These are phyloP conservation scores for Scotopteryx bipunctaria DNA, from an alignment of 2,888 invertebrate genomes.

Conservation along the genomic window DNA sequence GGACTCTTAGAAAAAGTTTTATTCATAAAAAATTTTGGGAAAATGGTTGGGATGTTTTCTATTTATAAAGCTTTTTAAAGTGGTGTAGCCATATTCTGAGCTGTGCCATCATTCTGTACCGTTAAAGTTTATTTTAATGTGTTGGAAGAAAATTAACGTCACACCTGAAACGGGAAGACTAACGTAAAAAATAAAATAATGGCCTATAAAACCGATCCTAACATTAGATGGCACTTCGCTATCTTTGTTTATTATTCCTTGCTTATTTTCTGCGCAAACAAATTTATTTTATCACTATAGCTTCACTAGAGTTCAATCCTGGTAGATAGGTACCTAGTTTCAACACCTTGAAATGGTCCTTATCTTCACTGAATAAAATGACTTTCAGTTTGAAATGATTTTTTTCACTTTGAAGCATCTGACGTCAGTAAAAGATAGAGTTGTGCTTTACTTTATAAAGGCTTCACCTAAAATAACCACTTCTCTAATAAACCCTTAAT, in stretches of 20 bases:
- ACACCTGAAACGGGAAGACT: conserved; percentile 52
- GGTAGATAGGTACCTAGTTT: not conserved
- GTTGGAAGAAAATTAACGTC: conserved; percentile 62
- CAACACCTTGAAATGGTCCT: too few relatives aligned
- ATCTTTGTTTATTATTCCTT: conserved; percentile 33
- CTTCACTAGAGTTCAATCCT: not conserved
- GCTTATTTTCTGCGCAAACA: conserved; percentile 21
- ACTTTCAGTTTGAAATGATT: too few relatives aligned
- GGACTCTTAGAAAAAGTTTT: too few relatives aligned
- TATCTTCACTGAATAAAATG: too few relatives aligned
- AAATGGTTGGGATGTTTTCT: not conserved
- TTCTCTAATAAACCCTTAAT: too few relatives aligned
- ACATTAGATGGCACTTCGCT: conserved; percentile 49
- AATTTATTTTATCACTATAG: conserved; percentile 1
- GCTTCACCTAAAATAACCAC: too few relatives aligned
- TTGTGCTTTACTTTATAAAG: too few relatives aligned
- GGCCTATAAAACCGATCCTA: conserved; percentile 51
- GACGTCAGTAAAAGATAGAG: too few relatives aligned
- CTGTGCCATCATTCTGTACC: conserved; percentile 34
- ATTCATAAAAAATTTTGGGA: too few relatives aligned
- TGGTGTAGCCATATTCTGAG: conserved; percentile 8
- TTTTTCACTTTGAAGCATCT: too few relatives aligned
- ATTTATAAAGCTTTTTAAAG: not conserved
- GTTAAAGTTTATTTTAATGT: conserved; percentile 63
- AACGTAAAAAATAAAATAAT: conserved; percentile 56